Base-by-base conservation (phyloP, 37 sponge, comb jelly and placozoan genomes). In the Ephydatia muelleri region DNA sequence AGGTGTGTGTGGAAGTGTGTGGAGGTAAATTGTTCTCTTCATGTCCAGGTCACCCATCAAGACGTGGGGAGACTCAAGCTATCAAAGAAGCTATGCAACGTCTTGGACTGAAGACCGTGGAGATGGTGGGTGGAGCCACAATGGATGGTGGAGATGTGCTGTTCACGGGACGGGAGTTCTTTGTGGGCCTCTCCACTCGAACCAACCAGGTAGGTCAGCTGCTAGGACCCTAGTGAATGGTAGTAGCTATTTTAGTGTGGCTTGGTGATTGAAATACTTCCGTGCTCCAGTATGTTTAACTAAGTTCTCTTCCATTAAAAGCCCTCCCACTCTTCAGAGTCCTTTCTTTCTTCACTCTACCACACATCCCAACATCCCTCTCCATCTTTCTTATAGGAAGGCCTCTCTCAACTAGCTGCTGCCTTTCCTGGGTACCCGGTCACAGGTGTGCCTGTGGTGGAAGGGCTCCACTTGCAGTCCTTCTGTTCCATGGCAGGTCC, bases 111-210 rank as follows among this genome's bases (percentile, higher is more conserved):
- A 67, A 74, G 81, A 74, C 82, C 2, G 85, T 86, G 30, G 89
- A 91, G 31, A 86, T 95, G 87, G 67, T n/a, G 19, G 84, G 86
- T 30, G 84, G 81, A 38, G 96, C 88, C 22, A 43, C 38, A 0
- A 84, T 95, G 86, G 96, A 95, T 79, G 96, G 96, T 27, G 96
- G 96, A 14, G 96, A 95, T 76, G 94, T 95, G n/a, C 92, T 95
- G 31, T 95, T 93, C 80, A 95, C 96, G 4, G 96, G 96, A 35
- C 85, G 84, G 47, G 96, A 95, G 83, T 93, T 95, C 79, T 85
- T 95, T 78, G 92, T 95, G 6, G 96, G 96, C 14, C 75, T 93
- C 40, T 90, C 91, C 22, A 21, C 13, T 0, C 73, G 96, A 65
- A 95, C 96, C 21, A 95, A 90, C 49, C 39, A 92, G 85, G 95